These are phyloP conservation scores for Coremacera marginata DNA, from an alignment of 2,888 invertebrate species.

Conservation along the genomic window DNA sequence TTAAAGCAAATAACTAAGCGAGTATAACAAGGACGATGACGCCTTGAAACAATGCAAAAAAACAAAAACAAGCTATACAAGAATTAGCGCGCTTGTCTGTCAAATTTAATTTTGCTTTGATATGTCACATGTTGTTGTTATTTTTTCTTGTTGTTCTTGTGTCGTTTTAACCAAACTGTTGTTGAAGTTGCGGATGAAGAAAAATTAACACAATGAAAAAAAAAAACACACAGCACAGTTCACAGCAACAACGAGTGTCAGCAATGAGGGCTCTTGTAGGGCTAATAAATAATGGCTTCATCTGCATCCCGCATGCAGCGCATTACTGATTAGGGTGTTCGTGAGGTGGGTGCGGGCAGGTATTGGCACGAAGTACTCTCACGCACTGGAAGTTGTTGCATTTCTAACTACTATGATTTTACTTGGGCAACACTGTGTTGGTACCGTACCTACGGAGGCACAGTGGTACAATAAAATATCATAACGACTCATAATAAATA, in stretches of 20 bases:
- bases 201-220: not conserved
- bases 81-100: slow-evolving; percentile 70
- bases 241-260: slow-evolving; percentile 1
- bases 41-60: slow-evolving; percentile 55
- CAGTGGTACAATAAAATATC: too few species aligned
- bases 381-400: not conserved
- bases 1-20: slow-evolving; percentile 10
- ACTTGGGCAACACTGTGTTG: too few species aligned
- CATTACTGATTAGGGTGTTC: slow-evolving; percentile 18
- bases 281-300: slow-evolving; percentile 49
- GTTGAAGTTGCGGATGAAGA: not conserved
- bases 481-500: too few species aligned
- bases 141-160: slow-evolving; percentile 36
- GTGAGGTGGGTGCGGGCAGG: not conserved
- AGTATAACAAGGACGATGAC: slow-evolving; percentile 43
- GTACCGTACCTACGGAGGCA: too few species aligned
- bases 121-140: slow-evolving; percentile 56
- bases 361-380: not conserved
- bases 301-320: not conserved
- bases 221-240: not conserved
- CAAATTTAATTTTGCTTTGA: slow-evolving; percentile 69
- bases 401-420: too few species aligned
- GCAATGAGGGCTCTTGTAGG: slow-evolving; percentile 23
- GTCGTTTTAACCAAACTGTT: slow-evolving; percentile 11
- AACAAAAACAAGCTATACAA: slow-evolving; percentile 40